Evolutionary conservation across 2,888 invertebrate genomes (phyloP).

Genomic region (Baronia brevicornis): DNA sequence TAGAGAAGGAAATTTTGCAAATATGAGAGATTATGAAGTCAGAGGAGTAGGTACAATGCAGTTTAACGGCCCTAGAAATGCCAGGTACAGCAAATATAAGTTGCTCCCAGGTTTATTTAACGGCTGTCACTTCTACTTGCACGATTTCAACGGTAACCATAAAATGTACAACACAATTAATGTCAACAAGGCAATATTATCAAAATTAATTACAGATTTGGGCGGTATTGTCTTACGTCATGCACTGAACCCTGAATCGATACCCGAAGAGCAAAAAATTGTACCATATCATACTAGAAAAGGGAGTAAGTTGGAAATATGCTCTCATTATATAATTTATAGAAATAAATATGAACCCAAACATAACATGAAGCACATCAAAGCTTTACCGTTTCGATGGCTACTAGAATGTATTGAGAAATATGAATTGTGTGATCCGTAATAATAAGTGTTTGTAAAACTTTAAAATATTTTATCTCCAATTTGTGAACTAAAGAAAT

Average conservation of each 20-base stretch:
- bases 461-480: not conserved
- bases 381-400: slow-evolving; percentile 78
- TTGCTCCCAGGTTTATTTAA: slow-evolving; percentile 79
- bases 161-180: slow-evolving; percentile 50
- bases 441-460: not conserved
- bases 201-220: slow-evolving; percentile 70
- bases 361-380: slow-evolving; percentile 79
- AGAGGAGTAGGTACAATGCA: slow-evolving; percentile 55
- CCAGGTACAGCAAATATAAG: slow-evolving; percentile 69
- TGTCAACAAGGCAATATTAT: slow-evolving; percentile 59
- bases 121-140: slow-evolving; percentile 78
- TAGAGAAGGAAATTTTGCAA: slow-evolving; percentile 52
- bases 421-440: slow-evolving; percentile 76
- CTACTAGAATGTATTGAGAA: slow-evolving; percentile 78
- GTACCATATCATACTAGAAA: slow-evolving; percentile 79
- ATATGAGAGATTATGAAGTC: slow-evolving; percentile 76
- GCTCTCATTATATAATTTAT: slow-evolving; percentile 78
- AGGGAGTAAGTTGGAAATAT: slow-evolving; percentile 67
- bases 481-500: too few relatives aligned
- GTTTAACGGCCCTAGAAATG: slow-evolving; percentile 58
- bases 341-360: slow-evolving; percentile 70
- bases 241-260: slow-evolving; percentile 78
- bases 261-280: slow-evolving; percentile 63
- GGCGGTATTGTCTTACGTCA: slow-evolving; percentile 76
- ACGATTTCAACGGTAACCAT: slow-evolving; percentile 56